Conservation (phyloP, 2,797 vertebrate genomes). For the Heterohyrax brucei region DNA sequence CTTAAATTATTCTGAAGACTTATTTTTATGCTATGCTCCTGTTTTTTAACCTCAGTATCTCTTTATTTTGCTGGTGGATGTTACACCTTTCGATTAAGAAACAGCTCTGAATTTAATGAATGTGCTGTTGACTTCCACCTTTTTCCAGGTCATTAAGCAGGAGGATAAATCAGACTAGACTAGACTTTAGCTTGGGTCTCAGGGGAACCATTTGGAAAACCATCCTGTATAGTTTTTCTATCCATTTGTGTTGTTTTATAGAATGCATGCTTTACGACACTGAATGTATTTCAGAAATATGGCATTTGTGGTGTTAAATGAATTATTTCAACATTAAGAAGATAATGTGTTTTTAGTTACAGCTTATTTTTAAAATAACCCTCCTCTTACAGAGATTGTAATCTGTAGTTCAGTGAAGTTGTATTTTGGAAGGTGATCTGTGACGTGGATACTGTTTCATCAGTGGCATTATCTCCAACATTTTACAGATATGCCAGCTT, state of each 20-base stretch:
- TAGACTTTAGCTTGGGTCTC: not conserved
- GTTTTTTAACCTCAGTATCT: constrained; percentile 39
- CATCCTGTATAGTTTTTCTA: not conserved
- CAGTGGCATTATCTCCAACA: not conserved
- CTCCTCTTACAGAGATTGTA: not conserved
- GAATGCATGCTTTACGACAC: not conserved
- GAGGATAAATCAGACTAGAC: constrained; percentile 54
- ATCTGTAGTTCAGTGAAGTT: not conserved
- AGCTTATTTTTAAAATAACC: not conserved
- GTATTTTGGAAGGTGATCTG: not conserved
- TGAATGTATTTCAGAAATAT: not conserved
- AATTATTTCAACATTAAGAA: not conserved
- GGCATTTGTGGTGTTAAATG: constrained; percentile 11
- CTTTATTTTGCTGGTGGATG: constrained; percentile 45
- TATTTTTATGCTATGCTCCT: not conserved
- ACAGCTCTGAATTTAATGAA: constrained; percentile 78
- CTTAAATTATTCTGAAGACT: constrained; percentile 14
- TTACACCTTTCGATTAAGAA: constrained; percentile 75
- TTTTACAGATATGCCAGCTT: not conserved
- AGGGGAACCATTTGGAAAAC: not conserved
- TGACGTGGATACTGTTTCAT: not conserved
- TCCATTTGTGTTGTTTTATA: constrained; percentile 31
- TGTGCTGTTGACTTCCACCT: constrained; percentile 50
- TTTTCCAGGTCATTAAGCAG: constrained; percentile 74
- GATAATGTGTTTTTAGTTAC: not conserved